Evolutionary conservation across 2,797 vertebrate genomes (phyloP).

Genomic region (Pangasius larnaudii): DNA sequence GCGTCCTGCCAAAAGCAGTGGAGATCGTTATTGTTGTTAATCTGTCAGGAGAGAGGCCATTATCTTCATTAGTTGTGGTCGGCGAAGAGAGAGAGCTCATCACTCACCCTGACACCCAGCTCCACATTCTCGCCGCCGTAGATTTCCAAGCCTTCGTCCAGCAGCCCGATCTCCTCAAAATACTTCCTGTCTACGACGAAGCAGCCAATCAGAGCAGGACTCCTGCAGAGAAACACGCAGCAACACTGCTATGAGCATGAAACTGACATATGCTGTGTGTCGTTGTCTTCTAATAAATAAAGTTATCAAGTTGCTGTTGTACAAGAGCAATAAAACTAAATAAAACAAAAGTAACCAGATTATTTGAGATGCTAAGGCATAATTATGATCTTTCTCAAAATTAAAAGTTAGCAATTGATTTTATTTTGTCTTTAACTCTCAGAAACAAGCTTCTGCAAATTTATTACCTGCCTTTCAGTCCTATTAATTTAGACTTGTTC

Average conservation of each 20-base stretch:
- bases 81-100: conserved; percentile 38
- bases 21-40: conserved; percentile 65
- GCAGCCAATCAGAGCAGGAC: conserved; percentile 96
- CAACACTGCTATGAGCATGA: not conserved
- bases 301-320: not conserved
- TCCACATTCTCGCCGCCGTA: conserved; percentile 98
- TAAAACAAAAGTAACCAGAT: not conserved
- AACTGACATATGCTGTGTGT: not conserved
- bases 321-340: not conserved
- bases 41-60: conserved; percentile 61
- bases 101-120: conserved; percentile 94
- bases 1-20: conserved; percentile 59
- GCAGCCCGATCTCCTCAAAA: conserved; percentile 95
- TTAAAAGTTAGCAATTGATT: not conserved
- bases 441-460: not conserved
- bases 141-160: conserved; percentile 98
- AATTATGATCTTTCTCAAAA: not conserved
- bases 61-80: conserved; percentile 62
- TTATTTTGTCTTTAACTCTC: not conserved
- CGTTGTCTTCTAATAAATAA: not conserved
- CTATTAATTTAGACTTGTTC: not conserved
- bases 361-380: not conserved
- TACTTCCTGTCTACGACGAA: conserved; percentile 96
- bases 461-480: not conserved
- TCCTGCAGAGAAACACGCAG: conserved; percentile 74